Conservation (phyloP, 1,140 invertebrate species). For the Bombus sibiricus region DNA sequence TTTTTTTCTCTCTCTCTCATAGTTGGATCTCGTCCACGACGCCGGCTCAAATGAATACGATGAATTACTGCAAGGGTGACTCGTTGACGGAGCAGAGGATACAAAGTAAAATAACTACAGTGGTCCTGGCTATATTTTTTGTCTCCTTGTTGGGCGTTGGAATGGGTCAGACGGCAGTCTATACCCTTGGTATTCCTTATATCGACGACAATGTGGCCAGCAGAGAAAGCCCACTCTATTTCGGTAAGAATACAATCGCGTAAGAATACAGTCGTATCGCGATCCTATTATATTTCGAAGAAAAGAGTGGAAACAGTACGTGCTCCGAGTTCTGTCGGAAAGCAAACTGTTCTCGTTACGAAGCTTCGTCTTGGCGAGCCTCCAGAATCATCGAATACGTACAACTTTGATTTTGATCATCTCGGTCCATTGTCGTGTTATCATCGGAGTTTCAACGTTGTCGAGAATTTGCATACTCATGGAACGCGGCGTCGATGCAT, state of each 20-base stretch:
- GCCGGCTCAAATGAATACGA: constrained; percentile 65
- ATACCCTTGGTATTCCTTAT: constrained; percentile 96
- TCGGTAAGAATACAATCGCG: constrained; percentile 85
- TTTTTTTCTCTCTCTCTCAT: constrained; percentile 12
- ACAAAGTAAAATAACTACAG: constrained; percentile 89
- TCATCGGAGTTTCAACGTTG: not conserved
- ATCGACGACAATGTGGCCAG: constrained; percentile 97
- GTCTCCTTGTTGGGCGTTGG: constrained; percentile 94
- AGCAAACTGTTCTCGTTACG: not conserved
- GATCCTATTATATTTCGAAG: not conserved
- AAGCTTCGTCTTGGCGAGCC: not conserved
- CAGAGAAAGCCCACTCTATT: constrained; percentile 96
- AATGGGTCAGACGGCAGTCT: constrained; percentile 96
- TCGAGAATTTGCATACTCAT: constrained; percentile 1
- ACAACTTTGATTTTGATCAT: not conserved
- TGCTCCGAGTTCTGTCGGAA: no score
- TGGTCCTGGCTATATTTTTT: constrained; percentile 93
- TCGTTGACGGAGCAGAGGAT: constrained; percentile 85
- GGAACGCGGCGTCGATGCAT: not conserved
- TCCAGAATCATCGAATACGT: not conserved
- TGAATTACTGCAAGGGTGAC: constrained; percentile 83
- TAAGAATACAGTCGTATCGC: constrained; percentile 42
- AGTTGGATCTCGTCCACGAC: constrained; percentile 71
- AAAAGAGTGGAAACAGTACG: no score
- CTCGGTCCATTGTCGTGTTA: not conserved